Conservation (phyloP, 2,113 vertebrate genomes). For the Mionectes macconnelli region DNA sequence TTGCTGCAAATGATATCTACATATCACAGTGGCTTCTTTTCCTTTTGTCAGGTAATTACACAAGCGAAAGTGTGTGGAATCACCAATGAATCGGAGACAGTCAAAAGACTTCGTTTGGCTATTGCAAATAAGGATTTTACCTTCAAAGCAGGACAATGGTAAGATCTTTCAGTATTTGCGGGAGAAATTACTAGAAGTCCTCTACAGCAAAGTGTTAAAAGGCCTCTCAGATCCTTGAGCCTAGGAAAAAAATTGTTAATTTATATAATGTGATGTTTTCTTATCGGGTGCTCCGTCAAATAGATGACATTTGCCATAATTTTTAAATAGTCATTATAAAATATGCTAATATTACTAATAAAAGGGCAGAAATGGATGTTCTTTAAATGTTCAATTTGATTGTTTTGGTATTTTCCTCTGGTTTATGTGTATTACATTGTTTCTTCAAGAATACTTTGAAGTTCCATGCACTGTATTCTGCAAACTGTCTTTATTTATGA, state of each 20-base stretch:
- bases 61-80: slow-evolving; percentile 85
- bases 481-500: neutral
- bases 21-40: neutral
- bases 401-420: neutral
- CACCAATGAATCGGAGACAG: slow-evolving; percentile 76
- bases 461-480: neutral
- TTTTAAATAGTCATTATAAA: neutral
- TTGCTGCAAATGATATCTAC: neutral
- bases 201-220: neutral
- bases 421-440: neutral
- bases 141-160: slow-evolving; percentile 96
- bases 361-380: neutral
- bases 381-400: neutral
- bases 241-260: neutral
- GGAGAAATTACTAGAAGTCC: neutral
- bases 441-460: neutral
- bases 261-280: neutral
- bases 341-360: neutral
- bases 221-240: neutral
- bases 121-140: slow-evolving; percentile 81
- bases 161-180: slow-evolving; percentile 49
- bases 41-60: slow-evolving; percentile 76
- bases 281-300: neutral
- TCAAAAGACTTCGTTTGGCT: slow-evolving; percentile 83
- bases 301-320: neutral